Percentiles rank a stretch among this genome's conserved stretches.
These are phyloP conservation scores for Drosophila kuntzei DNA, from an alignment of 2,888 invertebrate genomes.

Conservation along the genomic window DNA sequence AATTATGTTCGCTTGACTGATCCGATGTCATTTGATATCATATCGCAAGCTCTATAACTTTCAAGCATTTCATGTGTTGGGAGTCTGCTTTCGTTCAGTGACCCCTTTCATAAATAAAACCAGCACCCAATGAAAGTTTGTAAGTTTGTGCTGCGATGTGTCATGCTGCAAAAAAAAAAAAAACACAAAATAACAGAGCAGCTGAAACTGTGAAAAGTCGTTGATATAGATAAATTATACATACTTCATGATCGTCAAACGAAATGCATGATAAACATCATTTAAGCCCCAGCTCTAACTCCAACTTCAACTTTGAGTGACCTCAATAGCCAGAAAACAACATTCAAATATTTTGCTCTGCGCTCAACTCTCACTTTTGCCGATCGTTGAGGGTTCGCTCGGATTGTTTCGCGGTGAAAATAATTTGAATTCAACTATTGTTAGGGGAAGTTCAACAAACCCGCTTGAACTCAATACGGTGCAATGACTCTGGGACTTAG, in stretches of 20 bases:
- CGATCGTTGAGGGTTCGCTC: constrained; percentile 36
- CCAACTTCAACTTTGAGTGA: constrained; percentile 37
- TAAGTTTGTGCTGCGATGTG: constrained; percentile 47
- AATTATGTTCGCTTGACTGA: constrained; percentile 24
- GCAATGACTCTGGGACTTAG: constrained; percentile 69
- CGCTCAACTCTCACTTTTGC: constrained; percentile 66
- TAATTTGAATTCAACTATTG: constrained; percentile 50
- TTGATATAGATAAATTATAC: constrained; percentile 47
- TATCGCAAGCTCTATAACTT: constrained; percentile 13
- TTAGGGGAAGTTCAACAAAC: constrained; percentile 70
- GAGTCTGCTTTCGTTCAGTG: constrained; percentile 65
- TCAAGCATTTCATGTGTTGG: constrained; percentile 1
- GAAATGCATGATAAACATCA: constrained; percentile 58
- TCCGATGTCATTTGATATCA: constrained; percentile 47
- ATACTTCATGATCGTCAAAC: constrained; percentile 28
- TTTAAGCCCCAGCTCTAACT: constrained; percentile 24
- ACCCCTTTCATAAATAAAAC: constrained; percentile 51
- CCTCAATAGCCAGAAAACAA: constrained; percentile 60
- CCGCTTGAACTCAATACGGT: constrained; percentile 70
- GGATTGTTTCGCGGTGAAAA: constrained; percentile 45
- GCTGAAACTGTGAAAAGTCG: constrained; percentile 58
- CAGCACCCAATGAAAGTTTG: constrained; percentile 63
- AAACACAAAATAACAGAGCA: neutral
- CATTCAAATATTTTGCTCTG: constrained; percentile 58
- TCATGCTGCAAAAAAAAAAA: constrained; percentile 45